These are phyloP conservation scores for Apodemia mormo DNA, from an alignment of 2,888 invertebrate species.

Conservation along the genomic window DNA sequence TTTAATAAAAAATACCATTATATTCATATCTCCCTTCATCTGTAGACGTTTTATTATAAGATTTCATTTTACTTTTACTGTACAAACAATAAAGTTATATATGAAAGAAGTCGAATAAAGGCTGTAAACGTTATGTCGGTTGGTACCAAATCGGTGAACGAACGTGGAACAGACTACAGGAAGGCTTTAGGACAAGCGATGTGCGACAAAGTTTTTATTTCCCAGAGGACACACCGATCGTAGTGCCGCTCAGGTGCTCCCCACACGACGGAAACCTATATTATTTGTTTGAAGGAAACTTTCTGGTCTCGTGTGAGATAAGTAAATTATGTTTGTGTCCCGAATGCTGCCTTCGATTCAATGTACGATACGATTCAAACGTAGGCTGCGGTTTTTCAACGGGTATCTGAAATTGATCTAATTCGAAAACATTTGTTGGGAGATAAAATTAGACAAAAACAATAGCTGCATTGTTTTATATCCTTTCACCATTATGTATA, in stretches of 20 bases:
- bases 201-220: slow-evolving; percentile 82
- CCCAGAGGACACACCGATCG: slow-evolving; percentile 79
- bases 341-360: slow-evolving; percentile 66
- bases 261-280: slow-evolving; percentile 76
- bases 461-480: neutral
- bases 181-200: slow-evolving; percentile 78
- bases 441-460: neutral
- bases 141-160: slow-evolving; percentile 74
- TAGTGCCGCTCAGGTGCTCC: slow-evolving; percentile 76
- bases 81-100: slow-evolving; percentile 57
- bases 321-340: slow-evolving; percentile 77
- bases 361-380: slow-evolving; percentile 44
- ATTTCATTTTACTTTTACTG: too few relatives aligned
- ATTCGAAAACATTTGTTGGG: neutral
- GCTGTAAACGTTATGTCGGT: slow-evolving; percentile 55
- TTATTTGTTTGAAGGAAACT: slow-evolving; percentile 80
- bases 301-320: slow-evolving; percentile 77
- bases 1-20: too few relatives aligned
- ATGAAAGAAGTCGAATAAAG: slow-evolving; percentile 72
- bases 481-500: neutral
- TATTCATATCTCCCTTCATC: too few relatives aligned
- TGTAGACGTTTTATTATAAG: too few relatives aligned
- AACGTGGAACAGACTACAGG: slow-evolving; percentile 69
- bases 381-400: slow-evolving; percentile 14
- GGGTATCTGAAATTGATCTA: slow-evolving; percentile 2